Evolutionary conservation across 2,113 vertebrate genomes (phyloP).

Genomic region (Girardinichthys multiradiatus): DNA sequence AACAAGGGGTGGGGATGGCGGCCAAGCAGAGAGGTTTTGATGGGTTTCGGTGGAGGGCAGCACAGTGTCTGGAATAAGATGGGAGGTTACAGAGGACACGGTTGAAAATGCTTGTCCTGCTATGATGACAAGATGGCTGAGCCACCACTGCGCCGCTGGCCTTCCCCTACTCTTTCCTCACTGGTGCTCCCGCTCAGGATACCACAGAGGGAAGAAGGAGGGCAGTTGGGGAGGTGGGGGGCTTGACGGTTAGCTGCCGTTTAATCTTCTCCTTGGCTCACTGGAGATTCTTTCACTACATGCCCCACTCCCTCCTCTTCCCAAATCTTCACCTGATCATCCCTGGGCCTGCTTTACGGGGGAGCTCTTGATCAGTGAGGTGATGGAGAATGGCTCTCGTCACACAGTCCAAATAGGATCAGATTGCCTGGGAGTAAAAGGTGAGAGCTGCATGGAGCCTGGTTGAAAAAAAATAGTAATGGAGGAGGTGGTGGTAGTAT

Average conservation of each 20-base stretch:
- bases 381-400: constrained; percentile 75
- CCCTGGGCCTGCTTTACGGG: constrained; percentile 68
- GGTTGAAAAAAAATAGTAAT: constrained; percentile 39
- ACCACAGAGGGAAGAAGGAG: constrained; percentile 50
- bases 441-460: constrained; percentile 65
- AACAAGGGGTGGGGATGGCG: constrained; percentile 46
- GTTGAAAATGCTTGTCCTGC: constrained; percentile 81
- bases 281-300: constrained; percentile 76
- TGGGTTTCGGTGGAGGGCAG: constrained; percentile 69
- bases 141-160: constrained; percentile 68
- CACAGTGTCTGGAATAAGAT: constrained; percentile 75
- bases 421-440: constrained; percentile 74
- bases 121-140: constrained; percentile 81
- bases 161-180: constrained; percentile 36
- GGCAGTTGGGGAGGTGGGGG: constrained; percentile 13
- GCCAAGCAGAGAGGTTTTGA: constrained; percentile 55
- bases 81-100: constrained; percentile 78
- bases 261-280: constrained; percentile 79
- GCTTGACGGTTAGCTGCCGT: constrained; percentile 60
- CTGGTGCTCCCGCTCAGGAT: constrained; percentile 55
- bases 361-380: constrained; percentile 76
- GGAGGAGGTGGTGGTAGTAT: constrained; percentile 20
- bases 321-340: constrained; percentile 77
- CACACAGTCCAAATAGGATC: constrained; percentile 77
- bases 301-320: constrained; percentile 62